These are phyloP conservation scores for Phaenicophaeus curvirostris DNA, from an alignment of 2,797 vertebrate genomes.

Conservation along the genomic window DNA sequence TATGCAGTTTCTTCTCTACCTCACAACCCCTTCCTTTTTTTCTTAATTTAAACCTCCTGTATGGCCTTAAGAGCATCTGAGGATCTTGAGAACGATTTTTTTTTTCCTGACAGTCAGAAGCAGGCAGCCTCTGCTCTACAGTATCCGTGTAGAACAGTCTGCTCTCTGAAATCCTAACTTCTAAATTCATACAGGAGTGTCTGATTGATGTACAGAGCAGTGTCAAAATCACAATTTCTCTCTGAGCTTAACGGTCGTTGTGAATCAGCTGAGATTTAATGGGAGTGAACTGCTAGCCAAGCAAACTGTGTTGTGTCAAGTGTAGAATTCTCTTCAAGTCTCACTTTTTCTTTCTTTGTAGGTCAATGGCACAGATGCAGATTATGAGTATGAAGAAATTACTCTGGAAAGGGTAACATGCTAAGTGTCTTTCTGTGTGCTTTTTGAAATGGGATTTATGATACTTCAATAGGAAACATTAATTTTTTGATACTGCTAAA, in stretches of 20 bases:
- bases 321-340: neutral
- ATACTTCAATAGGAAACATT: neutral
- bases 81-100: neutral
- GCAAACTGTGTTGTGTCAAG: neutral
- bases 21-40: neutral
- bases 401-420: constrained; percentile 91
- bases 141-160: neutral
- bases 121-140: neutral
- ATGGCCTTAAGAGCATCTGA: neutral
- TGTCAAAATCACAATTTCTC: neutral
- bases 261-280: neutral
- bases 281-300: neutral
- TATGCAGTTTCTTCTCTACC: neutral
- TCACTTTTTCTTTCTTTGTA: constrained; percentile 57
- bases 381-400: constrained; percentile 98
- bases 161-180: neutral
- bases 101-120: neutral
- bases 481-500: neutral
- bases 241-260: neutral
- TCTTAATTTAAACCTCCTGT: neutral
- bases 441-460: neutral
- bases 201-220: neutral
- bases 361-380: constrained; percentile 95
- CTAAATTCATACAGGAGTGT: neutral
- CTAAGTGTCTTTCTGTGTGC: neutral